These are phyloP conservation scores for Paralichthys olivaceus DNA, from an alignment of 2,113 vertebrate species.

Conservation along the genomic window DNA sequence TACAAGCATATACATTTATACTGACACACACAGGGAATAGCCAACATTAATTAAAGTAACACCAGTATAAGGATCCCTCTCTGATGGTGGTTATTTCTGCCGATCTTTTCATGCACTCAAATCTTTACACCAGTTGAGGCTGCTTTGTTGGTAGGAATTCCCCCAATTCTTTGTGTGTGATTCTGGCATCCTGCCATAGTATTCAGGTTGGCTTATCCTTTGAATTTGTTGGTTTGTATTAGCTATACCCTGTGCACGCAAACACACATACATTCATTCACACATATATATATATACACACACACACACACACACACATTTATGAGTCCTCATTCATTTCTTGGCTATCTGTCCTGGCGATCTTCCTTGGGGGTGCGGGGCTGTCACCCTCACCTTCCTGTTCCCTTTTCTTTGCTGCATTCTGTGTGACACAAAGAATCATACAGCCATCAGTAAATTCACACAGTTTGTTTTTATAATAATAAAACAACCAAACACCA, in stretches of 20 bases:
- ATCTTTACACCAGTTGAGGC: slow-evolving; percentile 15
- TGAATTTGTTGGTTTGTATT: slow-evolving; percentile 35
- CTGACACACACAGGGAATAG: slow-evolving; percentile 47
- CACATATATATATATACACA: background rate
- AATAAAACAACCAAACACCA: background rate
- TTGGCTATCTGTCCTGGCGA: slow-evolving; percentile 96
- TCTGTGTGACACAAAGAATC: slow-evolving; percentile 81
- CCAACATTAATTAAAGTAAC: slow-evolving; percentile 38
- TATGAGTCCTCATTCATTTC: slow-evolving; percentile 99
- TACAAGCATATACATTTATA: slow-evolving; percentile 30
- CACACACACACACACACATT: slow-evolving; percentile 22
- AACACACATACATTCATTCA: slow-evolving; percentile 2
- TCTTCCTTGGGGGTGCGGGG: slow-evolving; percentile 93
- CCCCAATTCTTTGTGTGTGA: background rate
- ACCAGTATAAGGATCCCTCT: background rate
- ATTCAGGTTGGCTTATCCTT: slow-evolving; percentile 21
- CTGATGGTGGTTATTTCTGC: background rate
- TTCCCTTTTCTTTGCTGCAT: slow-evolving; percentile 97
- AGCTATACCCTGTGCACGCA: slow-evolving; percentile 47
- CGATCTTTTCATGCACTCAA: background rate
- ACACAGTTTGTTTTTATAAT: background rate
- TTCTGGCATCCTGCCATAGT: slow-evolving; percentile 14
- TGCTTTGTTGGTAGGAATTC: slow-evolving; percentile 23
- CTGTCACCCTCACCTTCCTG: slow-evolving; percentile 95
- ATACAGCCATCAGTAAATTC: slow-evolving; percentile 55